Percentiles rank a stretch among this genome's conserved stretches.
These are phyloP conservation scores for Fulmarus glacialis DNA, from an alignment of 2,113 vertebrate genomes.

Conservation along the genomic window DNA sequence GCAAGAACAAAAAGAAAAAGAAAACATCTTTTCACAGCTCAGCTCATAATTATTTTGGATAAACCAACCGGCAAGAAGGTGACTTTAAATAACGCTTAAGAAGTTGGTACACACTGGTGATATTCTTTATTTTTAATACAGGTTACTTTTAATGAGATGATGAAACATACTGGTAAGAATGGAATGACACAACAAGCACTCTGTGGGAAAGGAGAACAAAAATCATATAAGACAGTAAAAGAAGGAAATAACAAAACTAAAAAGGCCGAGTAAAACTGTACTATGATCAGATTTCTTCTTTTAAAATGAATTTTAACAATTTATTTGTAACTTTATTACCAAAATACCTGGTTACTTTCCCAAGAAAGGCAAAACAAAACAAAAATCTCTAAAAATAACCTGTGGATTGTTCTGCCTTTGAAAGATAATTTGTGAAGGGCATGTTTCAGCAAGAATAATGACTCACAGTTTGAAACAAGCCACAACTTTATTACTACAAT, in stretches of 20 bases:
- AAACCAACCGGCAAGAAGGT: not conserved
- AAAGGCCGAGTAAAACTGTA: not conserved
- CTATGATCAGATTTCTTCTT: not conserved
- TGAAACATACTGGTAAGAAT: not conserved
- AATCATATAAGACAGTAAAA: not conserved
- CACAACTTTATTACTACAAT: not conserved
- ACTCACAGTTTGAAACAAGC: not conserved
- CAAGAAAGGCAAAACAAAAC: not conserved
- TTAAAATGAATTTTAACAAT: not conserved
- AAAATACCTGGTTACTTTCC: not conserved
- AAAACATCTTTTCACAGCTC: not conserved
- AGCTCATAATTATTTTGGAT: not conserved
- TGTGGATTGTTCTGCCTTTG: not conserved
- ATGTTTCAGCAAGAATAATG: not conserved
- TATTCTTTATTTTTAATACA: slow-evolving; percentile 1
- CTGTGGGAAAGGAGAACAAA: not conserved
- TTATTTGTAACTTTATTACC: not conserved
- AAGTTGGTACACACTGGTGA: not conserved
- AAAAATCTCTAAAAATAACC: not conserved
- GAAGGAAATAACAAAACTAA: not conserved
- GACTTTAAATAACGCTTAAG: not conserved
- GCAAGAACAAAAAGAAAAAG: slow-evolving; percentile 52
- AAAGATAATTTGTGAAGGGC: not conserved
- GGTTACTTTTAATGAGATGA: not conserved
- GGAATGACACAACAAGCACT: not conserved